These are phyloP conservation scores for Metaphire vulgaris DNA, from an alignment of 1,140 invertebrate genomes.

Conservation along the genomic window DNA sequence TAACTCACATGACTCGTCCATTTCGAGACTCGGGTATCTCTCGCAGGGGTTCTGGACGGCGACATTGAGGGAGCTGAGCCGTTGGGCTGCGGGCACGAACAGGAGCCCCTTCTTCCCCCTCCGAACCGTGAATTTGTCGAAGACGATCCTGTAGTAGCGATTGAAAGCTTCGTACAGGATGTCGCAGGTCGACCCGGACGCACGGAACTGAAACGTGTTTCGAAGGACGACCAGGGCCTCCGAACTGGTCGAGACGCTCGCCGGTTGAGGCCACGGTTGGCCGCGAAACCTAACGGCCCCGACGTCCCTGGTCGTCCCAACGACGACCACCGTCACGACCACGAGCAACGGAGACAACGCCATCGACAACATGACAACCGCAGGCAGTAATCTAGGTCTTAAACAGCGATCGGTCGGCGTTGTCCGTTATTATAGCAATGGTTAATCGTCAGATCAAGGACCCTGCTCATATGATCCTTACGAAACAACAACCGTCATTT, in stretches of 20 bases:
- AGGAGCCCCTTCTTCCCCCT: background rate
- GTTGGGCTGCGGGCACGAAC: background rate
- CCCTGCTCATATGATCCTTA: too few relatives aligned
- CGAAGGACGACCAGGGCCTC: background rate
- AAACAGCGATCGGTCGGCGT: too few relatives aligned
- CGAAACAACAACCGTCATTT: too few relatives aligned
- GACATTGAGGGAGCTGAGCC: background rate
- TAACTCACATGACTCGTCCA: background rate
- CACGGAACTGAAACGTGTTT: background rate
- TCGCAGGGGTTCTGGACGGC: background rate
- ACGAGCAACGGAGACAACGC: too few relatives aligned
- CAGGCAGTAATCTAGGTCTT: too few relatives aligned
- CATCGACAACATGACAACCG: too few relatives aligned
- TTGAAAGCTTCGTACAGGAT: background rate
- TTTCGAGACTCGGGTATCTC: background rate
- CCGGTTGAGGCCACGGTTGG: background rate
- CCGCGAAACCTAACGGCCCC: background rate
- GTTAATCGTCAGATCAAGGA: too few relatives aligned
- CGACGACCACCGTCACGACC: too few relatives aligned
- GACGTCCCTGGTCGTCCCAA: too few relatives aligned
- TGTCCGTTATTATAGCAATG: too few relatives aligned
- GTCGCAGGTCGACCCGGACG: background rate
- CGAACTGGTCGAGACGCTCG: background rate
- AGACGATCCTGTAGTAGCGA: background rate
- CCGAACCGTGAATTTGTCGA: background rate